Evolutionary conservation across 2,113 vertebrate genomes (phyloP), one percentile per base, ranked within the genome.

Genomic region (Diadophis punctatus): DNA sequence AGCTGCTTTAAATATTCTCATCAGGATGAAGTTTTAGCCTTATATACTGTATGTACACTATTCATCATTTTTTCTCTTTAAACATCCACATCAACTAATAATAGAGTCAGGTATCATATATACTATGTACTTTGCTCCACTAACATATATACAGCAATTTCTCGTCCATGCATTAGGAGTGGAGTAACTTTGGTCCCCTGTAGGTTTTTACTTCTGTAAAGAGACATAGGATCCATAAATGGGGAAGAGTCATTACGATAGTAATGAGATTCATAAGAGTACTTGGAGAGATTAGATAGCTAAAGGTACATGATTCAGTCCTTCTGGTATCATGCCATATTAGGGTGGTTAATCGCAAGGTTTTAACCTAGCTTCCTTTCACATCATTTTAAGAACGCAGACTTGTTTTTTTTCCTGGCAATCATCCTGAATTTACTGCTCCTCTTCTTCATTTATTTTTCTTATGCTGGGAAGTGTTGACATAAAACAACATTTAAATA

Each of bases 1-100:
- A 90, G 5, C 80, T 90, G 20, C 30, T 93, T 93, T 93, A 90
- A 91, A 22, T 93, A 48, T 91, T 94, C 86, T 23, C 74, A 90
- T 39, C 86, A 22, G 87, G 87, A 51, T 51, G 91, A 74, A 94
- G 91, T 20, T 56, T 92, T 80, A 48, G 87, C 93, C 0, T 0
- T 90, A 20, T 93, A 68, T 93, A 48, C 48, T 48, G 48, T 48
- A 91, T 63, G n/a, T 39, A 25, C 9, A 12, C 7, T 20, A 4
- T 7, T 39, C 8, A 43, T 5, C 6, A 9, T 27, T 68, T 55
- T 56, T 34, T 14, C 30, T 58, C 39, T 48, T 43, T 86, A 86
- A 48, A 86, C 18, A 49, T 52, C 39, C 53, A 60, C 25, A 10
- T 46, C 48, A 20, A 12, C 49, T 12, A 48, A 60, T 39, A 12